Percentiles rank a stretch among this genome's conserved stretches.
Evolutionary conservation across 2,113 vertebrate genomes (phyloP).

Genomic region (Paraplagusia blochii): DNA sequence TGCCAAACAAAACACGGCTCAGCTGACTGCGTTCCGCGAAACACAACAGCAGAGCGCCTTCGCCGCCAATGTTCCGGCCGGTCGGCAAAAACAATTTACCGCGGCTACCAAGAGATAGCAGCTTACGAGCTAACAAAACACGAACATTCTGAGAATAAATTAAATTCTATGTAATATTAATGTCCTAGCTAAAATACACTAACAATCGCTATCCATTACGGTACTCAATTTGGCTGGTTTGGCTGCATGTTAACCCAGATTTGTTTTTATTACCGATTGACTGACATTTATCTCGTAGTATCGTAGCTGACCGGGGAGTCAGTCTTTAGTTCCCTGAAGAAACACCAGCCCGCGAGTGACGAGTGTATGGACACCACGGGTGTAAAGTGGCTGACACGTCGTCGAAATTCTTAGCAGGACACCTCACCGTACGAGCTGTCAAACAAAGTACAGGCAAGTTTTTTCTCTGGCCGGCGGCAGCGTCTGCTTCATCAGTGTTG

Average conservation of each 20-base stretch:
- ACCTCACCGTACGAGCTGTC: constrained; percentile 41
- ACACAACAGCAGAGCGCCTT: constrained; percentile 38
- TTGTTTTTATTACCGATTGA: not conserved
- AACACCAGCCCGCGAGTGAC: too few species aligned
- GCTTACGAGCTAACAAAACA: not conserved
- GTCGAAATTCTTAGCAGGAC: not conserved
- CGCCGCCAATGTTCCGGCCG: not conserved
- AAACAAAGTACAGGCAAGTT: constrained; percentile 14
- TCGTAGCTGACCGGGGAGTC: not conserved
- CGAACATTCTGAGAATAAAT: not conserved
- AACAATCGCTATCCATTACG: constrained; percentile 11
- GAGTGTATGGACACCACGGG: not conserved
- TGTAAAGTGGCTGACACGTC: constrained; percentile 35
- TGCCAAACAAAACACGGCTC: not conserved
- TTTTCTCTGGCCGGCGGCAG: not conserved
- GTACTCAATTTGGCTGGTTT: constrained; percentile 28
- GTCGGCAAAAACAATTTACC: not conserved
- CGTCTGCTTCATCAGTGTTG: too few species aligned
- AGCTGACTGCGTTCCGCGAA: constrained; percentile 36
- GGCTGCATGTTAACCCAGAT: constrained; percentile 18
- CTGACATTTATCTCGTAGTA: not conserved
- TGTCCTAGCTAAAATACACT: constrained; percentile 19
- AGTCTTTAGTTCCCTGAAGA: too few species aligned
- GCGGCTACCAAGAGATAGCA: not conserved
- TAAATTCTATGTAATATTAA: not conserved